These are phyloP conservation scores for Tortricodes alternella DNA, from an alignment of 2,888 invertebrate genomes.

Conservation along the genomic window DNA sequence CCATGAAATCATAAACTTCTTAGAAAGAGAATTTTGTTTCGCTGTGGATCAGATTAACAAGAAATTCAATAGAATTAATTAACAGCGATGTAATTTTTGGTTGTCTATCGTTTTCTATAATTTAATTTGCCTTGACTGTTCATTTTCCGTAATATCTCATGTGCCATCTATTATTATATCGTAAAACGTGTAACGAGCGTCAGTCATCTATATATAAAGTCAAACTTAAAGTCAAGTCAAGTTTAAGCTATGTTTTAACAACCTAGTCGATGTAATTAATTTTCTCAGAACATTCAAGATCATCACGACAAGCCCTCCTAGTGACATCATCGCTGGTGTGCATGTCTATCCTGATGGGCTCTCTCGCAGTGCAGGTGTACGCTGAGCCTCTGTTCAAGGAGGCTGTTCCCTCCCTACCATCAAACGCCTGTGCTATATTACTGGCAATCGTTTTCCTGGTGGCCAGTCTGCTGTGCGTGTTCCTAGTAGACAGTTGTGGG, in stretches of 20 bases:
- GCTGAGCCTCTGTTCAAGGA: slow-evolving; percentile 33
- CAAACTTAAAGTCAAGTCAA: neutral
- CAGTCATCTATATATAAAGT: no score
- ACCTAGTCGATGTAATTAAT: neutral
- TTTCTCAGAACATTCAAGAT: slow-evolving; percentile 51
- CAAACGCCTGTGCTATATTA: slow-evolving; percentile 32
- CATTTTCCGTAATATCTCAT: no score
- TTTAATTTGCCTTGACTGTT: no score
- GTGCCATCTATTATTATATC: no score
- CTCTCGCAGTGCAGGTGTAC: slow-evolving; percentile 33
- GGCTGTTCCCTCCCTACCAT: slow-evolving; percentile 31
- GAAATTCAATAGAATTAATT: no score
- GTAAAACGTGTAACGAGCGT: no score
- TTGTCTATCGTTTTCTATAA: no score
- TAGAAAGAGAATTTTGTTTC: no score
- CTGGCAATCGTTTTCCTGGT: slow-evolving; percentile 31
- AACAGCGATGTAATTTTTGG: no score
- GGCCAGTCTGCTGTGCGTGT: slow-evolving; percentile 27
- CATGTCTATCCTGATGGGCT: slow-evolving; percentile 31
- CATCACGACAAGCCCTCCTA: slow-evolving; percentile 50
- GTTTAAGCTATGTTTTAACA: no score
- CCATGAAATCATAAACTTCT: no score
- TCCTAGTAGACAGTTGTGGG: slow-evolving; percentile 32
- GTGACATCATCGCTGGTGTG: slow-evolving; percentile 28
- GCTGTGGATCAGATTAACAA: no score